phyloP scores from a whole-genome alignment of 1,140 invertebrate genomes.

The Ooceraea biroi region DNA sequence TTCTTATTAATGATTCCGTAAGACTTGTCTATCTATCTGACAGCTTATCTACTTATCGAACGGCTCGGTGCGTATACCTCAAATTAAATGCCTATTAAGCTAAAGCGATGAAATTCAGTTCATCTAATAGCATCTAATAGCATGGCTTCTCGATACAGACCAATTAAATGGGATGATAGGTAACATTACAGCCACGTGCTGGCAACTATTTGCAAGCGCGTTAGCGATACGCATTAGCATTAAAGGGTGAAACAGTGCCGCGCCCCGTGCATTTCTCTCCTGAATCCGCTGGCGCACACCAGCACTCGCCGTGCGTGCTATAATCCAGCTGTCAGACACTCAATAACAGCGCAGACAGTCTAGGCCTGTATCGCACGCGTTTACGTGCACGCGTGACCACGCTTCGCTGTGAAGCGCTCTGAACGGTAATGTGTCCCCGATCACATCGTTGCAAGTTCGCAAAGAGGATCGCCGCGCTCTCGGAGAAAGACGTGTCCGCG shows the following conservation, averaged over 20 bases:
- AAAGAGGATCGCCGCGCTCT: background rate
- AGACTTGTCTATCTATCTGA: background rate
- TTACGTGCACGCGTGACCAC: slow-evolving; percentile 22
- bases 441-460: slow-evolving; percentile 2
- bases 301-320: slow-evolving; percentile 33
- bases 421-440: too few relatives aligned
- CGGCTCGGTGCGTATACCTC: background rate
- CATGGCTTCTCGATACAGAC: slow-evolving; percentile 1
- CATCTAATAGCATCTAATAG: background rate
- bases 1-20: background rate
- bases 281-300: slow-evolving; percentile 21
- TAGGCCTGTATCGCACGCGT: slow-evolving; percentile 36
- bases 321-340: slow-evolving; percentile 57
- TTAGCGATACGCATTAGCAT: slow-evolving; percentile 43
- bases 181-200: slow-evolving; percentile 19
- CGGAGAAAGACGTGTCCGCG: background rate
- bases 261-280: slow-evolving; percentile 30
- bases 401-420: background rate
- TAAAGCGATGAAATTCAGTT: slow-evolving; percentile 13
- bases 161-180: slow-evolving; percentile 31
- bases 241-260: slow-evolving; percentile 30
- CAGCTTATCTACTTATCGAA: background rate
- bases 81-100: slow-evolving; percentile 17
- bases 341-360: slow-evolving; percentile 58
- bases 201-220: slow-evolving; percentile 1